Evolutionary conservation across 2,113 vertebrate genomes (phyloP).

Genomic region (Capreolus pygargus): DNA sequence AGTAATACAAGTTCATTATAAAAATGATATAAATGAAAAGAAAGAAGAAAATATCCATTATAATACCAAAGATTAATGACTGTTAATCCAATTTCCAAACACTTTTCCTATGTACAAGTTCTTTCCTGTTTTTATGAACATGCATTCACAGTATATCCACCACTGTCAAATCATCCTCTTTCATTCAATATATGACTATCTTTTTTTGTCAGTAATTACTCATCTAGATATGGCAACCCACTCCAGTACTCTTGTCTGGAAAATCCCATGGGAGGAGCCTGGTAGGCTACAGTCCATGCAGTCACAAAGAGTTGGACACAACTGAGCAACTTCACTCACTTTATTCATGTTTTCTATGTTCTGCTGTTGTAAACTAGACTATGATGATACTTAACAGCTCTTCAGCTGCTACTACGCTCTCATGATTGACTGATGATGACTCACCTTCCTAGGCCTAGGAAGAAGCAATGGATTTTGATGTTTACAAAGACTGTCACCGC

Average conservation of each 20-base stretch:
- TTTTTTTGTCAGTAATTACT: neutral
- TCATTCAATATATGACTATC: neutral
- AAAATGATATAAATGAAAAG: neutral
- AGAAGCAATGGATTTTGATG: neutral
- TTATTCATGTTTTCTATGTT: neutral
- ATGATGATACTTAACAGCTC: neutral
- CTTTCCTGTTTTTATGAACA: neutral
- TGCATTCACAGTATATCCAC: neutral
- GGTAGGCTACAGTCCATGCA: too few relatives aligned
- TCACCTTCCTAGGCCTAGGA: neutral
- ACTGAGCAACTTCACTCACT: too few relatives aligned
- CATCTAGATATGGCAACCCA: neutral
- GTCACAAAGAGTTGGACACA: too few relatives aligned
- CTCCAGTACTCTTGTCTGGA: too few relatives aligned
- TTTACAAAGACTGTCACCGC: neutral
- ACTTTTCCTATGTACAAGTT: neutral
- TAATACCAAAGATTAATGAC: neutral
- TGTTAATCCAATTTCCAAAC: neutral
- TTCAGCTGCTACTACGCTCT: neutral
- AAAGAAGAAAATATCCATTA: neutral
- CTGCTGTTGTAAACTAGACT: neutral
- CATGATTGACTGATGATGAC: neutral
- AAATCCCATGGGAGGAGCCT: too few relatives aligned
- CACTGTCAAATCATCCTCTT: neutral
- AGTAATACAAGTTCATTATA: neutral